These are phyloP conservation scores for Caenorhabditis briggsae DNA, from an alignment of 1,140 invertebrate species.

Conservation along the genomic window DNA sequence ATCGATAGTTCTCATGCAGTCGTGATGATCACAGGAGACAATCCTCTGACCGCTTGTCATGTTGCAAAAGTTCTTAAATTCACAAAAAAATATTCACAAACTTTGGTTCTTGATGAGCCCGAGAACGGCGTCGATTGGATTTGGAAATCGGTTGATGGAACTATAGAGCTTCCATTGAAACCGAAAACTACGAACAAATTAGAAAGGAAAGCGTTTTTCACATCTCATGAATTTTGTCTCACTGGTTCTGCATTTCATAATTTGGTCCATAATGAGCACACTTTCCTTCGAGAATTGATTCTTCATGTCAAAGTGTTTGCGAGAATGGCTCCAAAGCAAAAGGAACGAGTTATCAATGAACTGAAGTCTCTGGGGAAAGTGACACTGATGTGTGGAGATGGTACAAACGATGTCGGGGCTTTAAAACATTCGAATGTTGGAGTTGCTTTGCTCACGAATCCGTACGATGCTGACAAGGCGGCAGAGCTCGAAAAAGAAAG, in stretches of 20 bases:
- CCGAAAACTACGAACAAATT: constrained; percentile 31
- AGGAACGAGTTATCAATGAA: constrained; percentile 91
- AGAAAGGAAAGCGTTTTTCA: constrained; percentile 80
- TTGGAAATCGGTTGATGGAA: constrained; percentile 48
- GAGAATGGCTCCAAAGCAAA: constrained; percentile 94
- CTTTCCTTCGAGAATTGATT: constrained; percentile 84
- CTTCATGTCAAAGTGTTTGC: constrained; percentile 91
- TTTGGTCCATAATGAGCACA: constrained; percentile 82
- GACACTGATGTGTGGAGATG: constrained; percentile 99
- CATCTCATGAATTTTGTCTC: constrained; percentile 89
- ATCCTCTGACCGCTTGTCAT: constrained; percentile 97
- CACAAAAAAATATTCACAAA: constrained; percentile 83
- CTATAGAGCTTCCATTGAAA: constrained; percentile 24
- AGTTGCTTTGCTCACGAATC: constrained; percentile 90
- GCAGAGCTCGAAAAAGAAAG: constrained; percentile 78
- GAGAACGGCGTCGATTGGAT: constrained; percentile 42
- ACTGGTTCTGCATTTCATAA: constrained; percentile 90
- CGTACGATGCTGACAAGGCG: constrained; percentile 82
- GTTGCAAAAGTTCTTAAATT: constrained; percentile 94
- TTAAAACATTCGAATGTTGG: constrained; percentile 97
- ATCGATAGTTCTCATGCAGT: constrained; percentile 82
- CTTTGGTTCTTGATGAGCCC: constrained; percentile 82
- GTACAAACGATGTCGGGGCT: constrained; percentile 99
- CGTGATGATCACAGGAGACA: constrained; percentile 99
- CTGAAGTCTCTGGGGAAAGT: constrained; percentile 89